Evolutionary conservation across 2,888 invertebrate species (phyloP).

Genomic region (Orgyia antiqua): DNA sequence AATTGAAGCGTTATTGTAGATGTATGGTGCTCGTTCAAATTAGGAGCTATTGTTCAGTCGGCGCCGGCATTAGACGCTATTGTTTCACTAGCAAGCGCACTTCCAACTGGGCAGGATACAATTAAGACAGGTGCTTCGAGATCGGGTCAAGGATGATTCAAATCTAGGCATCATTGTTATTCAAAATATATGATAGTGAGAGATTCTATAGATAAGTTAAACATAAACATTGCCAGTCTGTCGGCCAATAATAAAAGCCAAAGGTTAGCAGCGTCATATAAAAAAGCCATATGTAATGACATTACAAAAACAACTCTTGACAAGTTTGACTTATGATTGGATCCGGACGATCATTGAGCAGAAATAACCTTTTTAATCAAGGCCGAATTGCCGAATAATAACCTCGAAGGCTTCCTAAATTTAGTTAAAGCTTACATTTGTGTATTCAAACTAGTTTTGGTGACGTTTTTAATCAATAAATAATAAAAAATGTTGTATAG

Average conservation of each 20-base stretch:
- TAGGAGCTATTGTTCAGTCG: constrained; percentile 40
- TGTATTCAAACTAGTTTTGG: background rate
- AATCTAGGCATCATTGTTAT: constrained; percentile 23
- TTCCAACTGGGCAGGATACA: constrained; percentile 30
- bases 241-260: constrained; percentile 7
- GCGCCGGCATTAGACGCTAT: constrained; percentile 40
- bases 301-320: constrained; percentile 9
- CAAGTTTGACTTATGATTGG: constrained; percentile 13
- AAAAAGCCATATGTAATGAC: constrained; percentile 8
- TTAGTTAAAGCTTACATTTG: too few relatives aligned
- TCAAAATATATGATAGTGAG: constrained; percentile 4
- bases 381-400: constrained; percentile 10
- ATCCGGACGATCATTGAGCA: constrained; percentile 7
- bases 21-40: constrained; percentile 32
- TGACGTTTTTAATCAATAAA: background rate
- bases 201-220: constrained; percentile 7
- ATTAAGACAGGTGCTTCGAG: constrained; percentile 40
- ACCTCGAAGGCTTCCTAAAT: constrained; percentile 11
- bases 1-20: constrained; percentile 24
- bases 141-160: constrained; percentile 44
- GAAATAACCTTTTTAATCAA: constrained; percentile 8
- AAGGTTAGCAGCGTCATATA: constrained; percentile 13
- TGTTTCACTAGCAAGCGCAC: constrained; percentile 36
- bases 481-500: constrained; percentile 9
- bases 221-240: constrained; percentile 9